A percentile compares a stretch with the other conserved stretches of the same genome.
Conservation (phyloP, 2,113 vertebrate genomes). For the Carollia perspicillata region DNA sequence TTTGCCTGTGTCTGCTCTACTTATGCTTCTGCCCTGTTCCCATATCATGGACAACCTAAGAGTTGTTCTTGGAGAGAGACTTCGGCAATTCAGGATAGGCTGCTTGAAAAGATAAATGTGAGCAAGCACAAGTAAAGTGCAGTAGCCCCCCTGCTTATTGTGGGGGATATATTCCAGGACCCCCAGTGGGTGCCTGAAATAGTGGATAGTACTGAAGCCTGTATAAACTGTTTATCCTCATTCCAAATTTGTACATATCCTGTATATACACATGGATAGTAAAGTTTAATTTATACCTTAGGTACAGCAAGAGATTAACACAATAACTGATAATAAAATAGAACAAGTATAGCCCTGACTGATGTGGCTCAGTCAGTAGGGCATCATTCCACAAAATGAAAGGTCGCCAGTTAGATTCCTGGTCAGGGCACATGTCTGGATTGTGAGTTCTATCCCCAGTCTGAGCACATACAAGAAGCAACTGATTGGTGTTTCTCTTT, state of each 20-base stretch:
- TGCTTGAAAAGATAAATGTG: not conserved
- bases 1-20: not conserved
- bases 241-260: not conserved
- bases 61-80: not conserved
- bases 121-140: not conserved
- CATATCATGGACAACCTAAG: not conserved
- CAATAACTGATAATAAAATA: not conserved
- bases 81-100: not conserved
- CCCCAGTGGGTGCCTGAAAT: not conserved
- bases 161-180: not conserved
- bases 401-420: too few species aligned
- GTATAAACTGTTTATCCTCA: not conserved
- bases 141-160: not conserved
- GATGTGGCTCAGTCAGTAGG: too few species aligned
- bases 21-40: not conserved
- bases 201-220: not conserved
- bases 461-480: too few species aligned
- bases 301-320: not conserved
- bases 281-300: not conserved
- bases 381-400: too few species aligned
- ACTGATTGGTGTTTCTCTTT: too few species aligned
- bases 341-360: not conserved
- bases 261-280: not conserved
- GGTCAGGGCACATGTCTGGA: too few species aligned
- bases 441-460: too few species aligned